These are phyloP conservation scores for Morone saxatilis DNA, from an alignment of 2,113 vertebrate species.

Conservation along the genomic window DNA sequence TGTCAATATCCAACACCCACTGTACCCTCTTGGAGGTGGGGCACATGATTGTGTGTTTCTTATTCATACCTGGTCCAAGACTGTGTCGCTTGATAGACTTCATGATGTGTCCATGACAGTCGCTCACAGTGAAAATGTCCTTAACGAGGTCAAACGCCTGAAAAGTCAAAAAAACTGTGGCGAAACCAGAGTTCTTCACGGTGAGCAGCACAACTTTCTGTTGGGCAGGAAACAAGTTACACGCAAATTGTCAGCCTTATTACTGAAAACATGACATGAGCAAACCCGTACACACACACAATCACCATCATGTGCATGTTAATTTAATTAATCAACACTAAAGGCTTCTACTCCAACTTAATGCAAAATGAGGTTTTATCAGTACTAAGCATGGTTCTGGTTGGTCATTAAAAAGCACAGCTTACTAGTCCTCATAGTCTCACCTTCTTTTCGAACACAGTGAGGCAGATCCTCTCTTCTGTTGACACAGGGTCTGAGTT, in stretches of 20 bases:
- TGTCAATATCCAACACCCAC: not conserved
- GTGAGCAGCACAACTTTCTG: constrained; percentile 7
- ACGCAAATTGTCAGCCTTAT: not conserved
- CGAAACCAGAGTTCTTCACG: constrained; percentile 20
- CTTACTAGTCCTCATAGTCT: not conserved
- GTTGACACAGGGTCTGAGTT: not conserved
- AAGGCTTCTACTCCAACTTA: not conserved
- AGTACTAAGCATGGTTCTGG: not conserved
- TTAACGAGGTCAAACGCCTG: not conserved
- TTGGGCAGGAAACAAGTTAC: not conserved
- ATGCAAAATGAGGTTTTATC: not conserved
- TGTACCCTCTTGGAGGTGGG: not conserved
- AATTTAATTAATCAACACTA: not conserved
- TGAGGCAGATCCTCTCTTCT: constrained; percentile 18
- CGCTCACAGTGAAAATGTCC: constrained; percentile 38
- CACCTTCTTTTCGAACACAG: constrained; percentile 23
- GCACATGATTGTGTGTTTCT: not conserved
- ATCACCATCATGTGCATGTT: not conserved
- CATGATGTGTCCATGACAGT: constrained; percentile 24
- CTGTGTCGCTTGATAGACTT: not conserved
- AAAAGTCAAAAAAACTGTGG: constrained; percentile 12
- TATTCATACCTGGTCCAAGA: constrained; percentile 25
- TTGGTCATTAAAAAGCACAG: not conserved
- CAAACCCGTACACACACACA: not conserved
- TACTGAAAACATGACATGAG: not conserved